Conservation (phyloP, 2,888 invertebrate species). For the Iselma pallidipennis region DNA sequence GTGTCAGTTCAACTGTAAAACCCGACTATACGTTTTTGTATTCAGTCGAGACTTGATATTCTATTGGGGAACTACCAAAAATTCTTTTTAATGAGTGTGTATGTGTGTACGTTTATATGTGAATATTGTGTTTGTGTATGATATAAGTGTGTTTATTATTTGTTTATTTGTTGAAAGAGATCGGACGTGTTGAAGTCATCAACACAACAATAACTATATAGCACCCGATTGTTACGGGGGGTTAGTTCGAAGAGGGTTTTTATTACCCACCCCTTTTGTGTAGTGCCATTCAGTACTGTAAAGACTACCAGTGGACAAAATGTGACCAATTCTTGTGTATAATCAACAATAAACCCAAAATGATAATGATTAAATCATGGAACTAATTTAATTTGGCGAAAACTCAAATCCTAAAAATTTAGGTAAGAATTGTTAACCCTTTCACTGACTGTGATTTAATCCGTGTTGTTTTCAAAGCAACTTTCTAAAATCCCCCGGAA, state of each 20-base stretch:
- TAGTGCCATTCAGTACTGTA: neutral
- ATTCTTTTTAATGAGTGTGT: neutral
- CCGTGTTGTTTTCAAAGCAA: neutral
- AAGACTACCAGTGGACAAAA: constrained; percentile 4
- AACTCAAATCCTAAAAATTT: neutral
- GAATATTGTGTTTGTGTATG: neutral
- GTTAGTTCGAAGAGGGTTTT: neutral
- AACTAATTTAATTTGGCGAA: too few species aligned
- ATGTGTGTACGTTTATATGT: neutral
- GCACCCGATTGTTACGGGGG: neutral
- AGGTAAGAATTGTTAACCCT: constrained; percentile 7
- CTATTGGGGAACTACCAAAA: neutral
- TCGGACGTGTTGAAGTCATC: neutral
- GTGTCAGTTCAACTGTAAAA: neutral
- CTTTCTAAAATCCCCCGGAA: neutral
- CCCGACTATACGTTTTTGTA: neutral
- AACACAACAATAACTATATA: constrained; percentile 1
- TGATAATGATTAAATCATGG: neutral
- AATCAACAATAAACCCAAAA: neutral
- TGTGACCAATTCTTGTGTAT: constrained; percentile 21
- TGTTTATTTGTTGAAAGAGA: neutral
- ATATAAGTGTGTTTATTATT: neutral
- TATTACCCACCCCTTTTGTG: neutral
- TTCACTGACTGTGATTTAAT: neutral
- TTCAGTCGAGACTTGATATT: neutral